Conservation (phyloP, 2,888 invertebrate genomes). For the Spialia ferax region DNA sequence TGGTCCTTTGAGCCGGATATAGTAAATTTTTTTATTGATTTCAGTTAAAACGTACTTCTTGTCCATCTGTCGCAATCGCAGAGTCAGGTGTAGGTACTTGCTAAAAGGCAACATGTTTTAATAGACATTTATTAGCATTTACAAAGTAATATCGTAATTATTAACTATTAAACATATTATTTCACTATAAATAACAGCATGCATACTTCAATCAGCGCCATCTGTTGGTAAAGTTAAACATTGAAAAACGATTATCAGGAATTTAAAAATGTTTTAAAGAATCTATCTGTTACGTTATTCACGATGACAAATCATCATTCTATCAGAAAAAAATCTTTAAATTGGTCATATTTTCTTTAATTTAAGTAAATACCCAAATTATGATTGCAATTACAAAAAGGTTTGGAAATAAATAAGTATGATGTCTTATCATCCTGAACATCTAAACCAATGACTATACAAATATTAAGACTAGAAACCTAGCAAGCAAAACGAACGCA, state of each 20-base stretch:
- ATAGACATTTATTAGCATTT: constrained; percentile 42
- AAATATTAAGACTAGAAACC: constrained; percentile 34
- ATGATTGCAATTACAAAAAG: neutral
- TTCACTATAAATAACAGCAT: constrained; percentile 29
- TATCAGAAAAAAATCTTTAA: neutral
- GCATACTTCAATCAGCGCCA: constrained; percentile 18
- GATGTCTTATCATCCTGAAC: constrained; percentile 14
- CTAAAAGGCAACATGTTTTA: constrained; percentile 69
- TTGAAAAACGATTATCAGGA: neutral
- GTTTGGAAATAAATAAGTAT: neutral
- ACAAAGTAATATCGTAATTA: constrained; percentile 35
- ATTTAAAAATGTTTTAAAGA: neutral
- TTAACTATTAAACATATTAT: constrained; percentile 26
- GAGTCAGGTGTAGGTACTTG: constrained; percentile 60
- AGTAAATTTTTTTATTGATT: neutral
- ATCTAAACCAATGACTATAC: constrained; percentile 33
- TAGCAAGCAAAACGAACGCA: constrained; percentile 42
- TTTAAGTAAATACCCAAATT: too few relatives aligned
- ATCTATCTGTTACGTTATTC: neutral
- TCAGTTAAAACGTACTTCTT: constrained; percentile 9
- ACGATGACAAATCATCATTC: neutral
- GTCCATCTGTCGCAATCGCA: constrained; percentile 46
- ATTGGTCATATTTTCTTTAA: neutral
- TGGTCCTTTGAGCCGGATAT: constrained; percentile 8
- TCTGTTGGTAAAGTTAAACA: constrained; percentile 27